Percentiles rank a stretch among this genome's conserved stretches.
phyloP scores from a whole-genome alignment of 2,797 vertebrate species.

The Podarcis siculus region DNA sequence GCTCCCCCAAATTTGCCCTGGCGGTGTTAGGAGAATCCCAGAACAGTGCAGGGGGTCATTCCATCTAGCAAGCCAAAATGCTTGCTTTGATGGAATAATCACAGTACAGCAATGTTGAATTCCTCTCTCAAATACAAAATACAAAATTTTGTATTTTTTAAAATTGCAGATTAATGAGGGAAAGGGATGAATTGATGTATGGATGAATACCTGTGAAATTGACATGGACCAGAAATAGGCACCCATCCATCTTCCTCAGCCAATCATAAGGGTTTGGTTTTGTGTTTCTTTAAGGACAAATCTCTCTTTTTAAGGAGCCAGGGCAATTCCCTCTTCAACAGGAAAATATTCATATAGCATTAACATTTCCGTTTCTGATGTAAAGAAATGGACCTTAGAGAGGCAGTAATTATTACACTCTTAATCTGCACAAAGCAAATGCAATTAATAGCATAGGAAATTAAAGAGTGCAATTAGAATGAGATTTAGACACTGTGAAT shows the following conservation, averaged over 20 bases:
- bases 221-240: no score
- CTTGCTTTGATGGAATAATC: no score
- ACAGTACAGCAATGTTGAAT: no score
- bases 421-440: conserved; percentile 50
- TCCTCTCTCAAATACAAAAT: no score
- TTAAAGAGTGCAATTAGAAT: conserved; percentile 59
- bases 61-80: no score
- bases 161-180: no score
- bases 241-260: conserved; percentile 17
- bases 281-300: conserved; percentile 45
- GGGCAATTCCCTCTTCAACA: conserved; percentile 31
- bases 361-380: conserved; percentile 46
- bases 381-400: conserved; percentile 56
- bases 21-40: no score
- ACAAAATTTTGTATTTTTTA: no score
- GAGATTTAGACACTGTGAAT: conserved; percentile 41
- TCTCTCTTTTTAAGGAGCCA: conserved; percentile 44
- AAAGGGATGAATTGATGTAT: no score
- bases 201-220: no score
- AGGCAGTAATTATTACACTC: conserved; percentile 44
- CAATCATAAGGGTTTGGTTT: conserved; percentile 32
- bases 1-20: no score
- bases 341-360: conserved; percentile 42
- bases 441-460: conserved; percentile 58
- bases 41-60: no score